A percentile compares a stretch with the other conserved stretches of the same genome.
phyloP scores from a whole-genome alignment of 1,140 invertebrate species.

The Hycleus cichorii region DNA sequence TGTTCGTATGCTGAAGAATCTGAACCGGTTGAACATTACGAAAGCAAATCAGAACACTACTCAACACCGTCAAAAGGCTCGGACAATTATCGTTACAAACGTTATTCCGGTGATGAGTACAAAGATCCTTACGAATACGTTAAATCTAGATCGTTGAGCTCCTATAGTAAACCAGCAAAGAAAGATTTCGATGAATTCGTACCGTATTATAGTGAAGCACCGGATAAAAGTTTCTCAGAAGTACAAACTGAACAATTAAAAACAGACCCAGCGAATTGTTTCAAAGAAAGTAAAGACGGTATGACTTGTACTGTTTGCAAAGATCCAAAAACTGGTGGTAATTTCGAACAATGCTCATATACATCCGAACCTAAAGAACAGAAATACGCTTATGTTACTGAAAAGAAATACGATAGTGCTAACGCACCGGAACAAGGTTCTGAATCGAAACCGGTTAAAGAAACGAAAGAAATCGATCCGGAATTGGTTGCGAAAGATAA shows the following conservation, averaged over 20 bases:
- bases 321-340: constrained; percentile 58
- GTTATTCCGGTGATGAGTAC: constrained; percentile 23
- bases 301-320: constrained; percentile 60
- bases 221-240: constrained; percentile 43
- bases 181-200: constrained; percentile 25
- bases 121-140: constrained; percentile 34
- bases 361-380: constrained; percentile 59
- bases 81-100: constrained; percentile 27
- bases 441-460: constrained; percentile 9
- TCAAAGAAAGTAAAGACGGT: constrained; percentile 52
- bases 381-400: constrained; percentile 58
- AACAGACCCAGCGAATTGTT: constrained; percentile 53
- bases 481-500: neutral
- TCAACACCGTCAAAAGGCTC: constrained; percentile 22
- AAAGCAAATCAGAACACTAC: constrained; percentile 33
- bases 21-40: constrained; percentile 36
- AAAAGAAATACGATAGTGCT: constrained; percentile 50
- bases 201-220: constrained; percentile 20
- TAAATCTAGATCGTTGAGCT: constrained; percentile 26
- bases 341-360: constrained; percentile 65
- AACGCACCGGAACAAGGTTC: constrained; percentile 21
- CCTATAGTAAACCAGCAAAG: constrained; percentile 26
- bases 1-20: constrained; percentile 42
- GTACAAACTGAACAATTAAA: constrained; percentile 49
- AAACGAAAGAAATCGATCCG: constrained; percentile 4